Percentiles rank a stretch among this genome's conserved stretches.
These are phyloP conservation scores for Nomia melanderi DNA, from an alignment of 1,140 invertebrate genomes.

Conservation along the genomic window DNA sequence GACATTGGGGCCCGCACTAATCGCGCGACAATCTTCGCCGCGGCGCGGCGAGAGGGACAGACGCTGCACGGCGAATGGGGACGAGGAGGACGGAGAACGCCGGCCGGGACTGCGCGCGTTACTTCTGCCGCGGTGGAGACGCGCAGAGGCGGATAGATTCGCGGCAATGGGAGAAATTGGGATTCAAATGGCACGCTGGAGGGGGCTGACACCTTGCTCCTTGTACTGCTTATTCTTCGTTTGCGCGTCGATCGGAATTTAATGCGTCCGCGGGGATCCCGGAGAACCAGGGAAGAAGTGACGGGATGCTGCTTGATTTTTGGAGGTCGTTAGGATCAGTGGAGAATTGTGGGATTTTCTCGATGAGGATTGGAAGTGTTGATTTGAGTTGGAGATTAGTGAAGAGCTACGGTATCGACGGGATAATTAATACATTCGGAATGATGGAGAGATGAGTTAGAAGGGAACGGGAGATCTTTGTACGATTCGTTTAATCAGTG, in stretches of 20 bases:
- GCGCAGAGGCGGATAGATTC: slow-evolving; percentile 16
- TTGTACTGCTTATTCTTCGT: background rate
- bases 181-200: background rate
- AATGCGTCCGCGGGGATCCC: too few species aligned
- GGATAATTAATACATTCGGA: too few species aligned
- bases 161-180: slow-evolving; percentile 50
- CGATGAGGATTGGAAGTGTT: too few species aligned
- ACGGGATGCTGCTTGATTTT: too few species aligned
- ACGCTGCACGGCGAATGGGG: slow-evolving; percentile 31
- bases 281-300: too few species aligned
- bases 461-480: too few species aligned
- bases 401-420: too few species aligned
- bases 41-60: slow-evolving; percentile 52
- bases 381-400: too few species aligned
- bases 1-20: slow-evolving; percentile 78
- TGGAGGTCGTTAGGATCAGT: too few species aligned
- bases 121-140: background rate
- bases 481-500: too few species aligned
- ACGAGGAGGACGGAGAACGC: slow-evolving; percentile 37
- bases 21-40: slow-evolving; percentile 80
- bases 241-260: background rate
- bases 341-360: too few species aligned
- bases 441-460: too few species aligned
- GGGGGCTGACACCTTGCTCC: background rate
- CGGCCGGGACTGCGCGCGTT: slow-evolving; percentile 4